Percentiles rank a stretch among this genome's conserved stretches.
Evolutionary conservation across 2,888 invertebrate genomes (phyloP).

Genomic region (Melanostoma scalare): DNA sequence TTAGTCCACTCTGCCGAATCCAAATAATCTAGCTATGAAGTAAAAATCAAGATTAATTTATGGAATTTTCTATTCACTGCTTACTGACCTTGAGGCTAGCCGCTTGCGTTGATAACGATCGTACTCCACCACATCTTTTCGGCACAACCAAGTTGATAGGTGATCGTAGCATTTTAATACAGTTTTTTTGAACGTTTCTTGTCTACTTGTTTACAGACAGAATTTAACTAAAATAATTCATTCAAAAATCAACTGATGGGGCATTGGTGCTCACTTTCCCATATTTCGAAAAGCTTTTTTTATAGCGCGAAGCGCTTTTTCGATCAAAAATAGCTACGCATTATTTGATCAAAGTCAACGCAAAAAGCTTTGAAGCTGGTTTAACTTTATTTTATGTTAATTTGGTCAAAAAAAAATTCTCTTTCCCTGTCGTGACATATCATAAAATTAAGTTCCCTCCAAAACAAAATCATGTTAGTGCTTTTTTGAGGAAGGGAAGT

Average conservation of each 20-base stretch:
- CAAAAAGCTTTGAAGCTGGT: no score
- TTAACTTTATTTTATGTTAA: no score
- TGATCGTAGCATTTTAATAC: background rate
- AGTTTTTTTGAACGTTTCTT: background rate
- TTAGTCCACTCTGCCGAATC: constrained; percentile 73
- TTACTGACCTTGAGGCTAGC: constrained; percentile 36
- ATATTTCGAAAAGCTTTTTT: no score
- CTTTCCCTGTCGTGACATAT: no score
- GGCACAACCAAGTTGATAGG: background rate
- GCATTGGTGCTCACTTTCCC: no score
- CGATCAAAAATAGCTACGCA: no score
- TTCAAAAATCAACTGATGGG: background rate
- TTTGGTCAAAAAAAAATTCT: no score
- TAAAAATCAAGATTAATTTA: background rate
- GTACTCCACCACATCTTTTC: background rate
- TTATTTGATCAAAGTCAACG: no score
- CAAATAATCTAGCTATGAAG: constrained; percentile 14
- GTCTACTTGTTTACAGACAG: background rate
- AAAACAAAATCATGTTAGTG: no score
- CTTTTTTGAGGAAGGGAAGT: no score
- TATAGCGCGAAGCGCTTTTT: background rate
- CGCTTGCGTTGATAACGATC: constrained; percentile 28
- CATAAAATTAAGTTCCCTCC: no score
- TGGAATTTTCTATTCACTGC: background rate
- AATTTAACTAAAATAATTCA: background rate